These are phyloP conservation scores for Botrylloides violaceus DNA, from an alignment of 23 tunicate genomes.

Conservation along the genomic window DNA sequence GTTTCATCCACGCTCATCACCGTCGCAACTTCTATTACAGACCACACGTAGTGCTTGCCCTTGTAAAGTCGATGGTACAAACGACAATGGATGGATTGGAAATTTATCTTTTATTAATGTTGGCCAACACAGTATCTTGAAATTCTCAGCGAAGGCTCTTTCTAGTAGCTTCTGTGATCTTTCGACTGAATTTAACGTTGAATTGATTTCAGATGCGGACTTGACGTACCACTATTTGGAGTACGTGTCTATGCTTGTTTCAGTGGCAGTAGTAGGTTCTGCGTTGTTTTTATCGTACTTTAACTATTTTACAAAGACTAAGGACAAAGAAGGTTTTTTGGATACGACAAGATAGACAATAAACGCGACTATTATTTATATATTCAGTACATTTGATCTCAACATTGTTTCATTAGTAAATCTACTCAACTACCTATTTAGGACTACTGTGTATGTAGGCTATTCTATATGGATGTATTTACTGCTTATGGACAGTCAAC, in stretches of 20 bases:
- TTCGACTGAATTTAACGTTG: not conserved
- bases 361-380: no score
- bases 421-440: no score
- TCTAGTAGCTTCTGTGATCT: not conserved
- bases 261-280: not conserved
- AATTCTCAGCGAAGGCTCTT: not conserved
- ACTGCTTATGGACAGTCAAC: no score
- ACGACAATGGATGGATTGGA: not conserved
- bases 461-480: no score
- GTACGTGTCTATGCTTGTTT: not conserved
- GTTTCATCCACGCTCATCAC: not conserved
- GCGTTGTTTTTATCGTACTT: not conserved
- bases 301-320: not conserved
- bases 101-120: not conserved
- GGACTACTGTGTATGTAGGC: no score
- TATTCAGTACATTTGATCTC: no score
- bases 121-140: not conserved
- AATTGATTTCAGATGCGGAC: not conserved
- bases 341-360: no score
- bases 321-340: not conserved
- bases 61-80: not conserved
- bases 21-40: not conserved
- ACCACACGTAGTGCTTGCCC: not conserved
- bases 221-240: not conserved
- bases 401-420: no score